Percentiles rank a stretch among this genome's conserved stretches.
Conservation (phyloP, 2,888 invertebrate species). For the Empis stercorea region DNA sequence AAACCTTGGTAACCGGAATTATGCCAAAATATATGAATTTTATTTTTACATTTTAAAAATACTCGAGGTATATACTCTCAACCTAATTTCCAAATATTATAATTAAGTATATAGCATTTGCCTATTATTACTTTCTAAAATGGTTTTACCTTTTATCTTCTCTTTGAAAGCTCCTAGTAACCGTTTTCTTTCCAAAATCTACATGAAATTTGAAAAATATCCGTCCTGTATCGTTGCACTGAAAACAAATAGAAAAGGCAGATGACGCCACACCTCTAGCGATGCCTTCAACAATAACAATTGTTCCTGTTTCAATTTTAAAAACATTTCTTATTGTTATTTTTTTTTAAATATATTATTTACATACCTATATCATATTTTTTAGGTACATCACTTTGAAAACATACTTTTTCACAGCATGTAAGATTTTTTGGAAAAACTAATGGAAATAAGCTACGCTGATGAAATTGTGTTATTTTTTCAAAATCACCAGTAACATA, state of each 20-base stretch:
- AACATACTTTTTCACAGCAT: conserved; percentile 29
- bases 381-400: conserved; percentile 33
- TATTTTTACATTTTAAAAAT: too few relatives aligned
- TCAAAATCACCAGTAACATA: conserved; percentile 32
- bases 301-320: conserved; percentile 22
- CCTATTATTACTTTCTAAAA: too few relatives aligned
- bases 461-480: conserved; percentile 34
- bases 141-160: conserved; percentile 31
- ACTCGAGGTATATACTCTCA: too few relatives aligned
- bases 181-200: conserved; percentile 27
- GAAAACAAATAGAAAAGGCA: conserved; percentile 34
- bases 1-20: too few relatives aligned
- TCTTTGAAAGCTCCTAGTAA: conserved; percentile 28
- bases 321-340: not conserved
- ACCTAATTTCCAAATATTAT: too few relatives aligned
- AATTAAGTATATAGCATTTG: too few relatives aligned
- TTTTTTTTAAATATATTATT: not conserved
- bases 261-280: conserved; percentile 29
- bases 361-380: conserved; percentile 31
- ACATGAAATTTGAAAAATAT: conserved; percentile 30
- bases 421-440: conserved; percentile 29
- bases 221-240: conserved; percentile 32
- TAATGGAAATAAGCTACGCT: conserved; percentile 31
- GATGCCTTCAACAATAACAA: conserved; percentile 33
- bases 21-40: too few relatives aligned